These are phyloP conservation scores for Platycheirus albimanus DNA, from an alignment of 2,888 invertebrate genomes.

Conservation along the genomic window DNA sequence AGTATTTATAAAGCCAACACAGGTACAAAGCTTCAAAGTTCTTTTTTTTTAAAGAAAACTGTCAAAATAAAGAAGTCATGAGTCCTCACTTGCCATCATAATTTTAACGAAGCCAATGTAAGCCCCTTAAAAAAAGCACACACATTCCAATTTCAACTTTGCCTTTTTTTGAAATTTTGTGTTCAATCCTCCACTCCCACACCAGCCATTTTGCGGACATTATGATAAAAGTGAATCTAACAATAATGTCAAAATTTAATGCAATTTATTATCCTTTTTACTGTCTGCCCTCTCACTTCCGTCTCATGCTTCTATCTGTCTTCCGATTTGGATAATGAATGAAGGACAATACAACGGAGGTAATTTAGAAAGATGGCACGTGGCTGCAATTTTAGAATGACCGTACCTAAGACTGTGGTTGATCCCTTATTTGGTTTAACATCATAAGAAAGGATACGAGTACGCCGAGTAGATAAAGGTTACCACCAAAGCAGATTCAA, in stretches of 20 bases:
- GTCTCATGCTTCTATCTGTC: conserved; percentile 36
- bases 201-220: conserved; percentile 35
- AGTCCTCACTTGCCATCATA: too few relatives aligned
- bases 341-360: conserved; percentile 74
- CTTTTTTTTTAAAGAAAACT: too few relatives aligned
- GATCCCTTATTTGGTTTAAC: conserved; percentile 27
- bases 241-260: conserved; percentile 80
- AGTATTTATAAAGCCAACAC: too few relatives aligned
- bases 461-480: conserved; percentile 65
- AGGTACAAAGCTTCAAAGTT: too few relatives aligned
- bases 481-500: conserved; percentile 77
- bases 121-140: not conserved
- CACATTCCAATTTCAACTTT: too few relatives aligned
- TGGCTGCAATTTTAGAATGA: conserved; percentile 82
- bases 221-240: conserved; percentile 67
- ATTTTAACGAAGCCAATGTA: not conserved
- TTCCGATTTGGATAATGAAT: conserved; percentile 62
- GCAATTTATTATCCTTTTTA: conserved; percentile 81
- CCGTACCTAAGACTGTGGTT: conserved; percentile 64
- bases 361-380: conserved; percentile 81
- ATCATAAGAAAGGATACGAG: conserved; percentile 28
- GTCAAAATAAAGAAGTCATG: too few relatives aligned
- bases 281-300: conserved; percentile 75
- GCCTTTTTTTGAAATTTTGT: too few relatives aligned
- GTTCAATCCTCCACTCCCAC: not conserved